Base-by-base conservation (phyloP, 2,113 vertebrate genomes). In the Leuciscus idus region DNA sequence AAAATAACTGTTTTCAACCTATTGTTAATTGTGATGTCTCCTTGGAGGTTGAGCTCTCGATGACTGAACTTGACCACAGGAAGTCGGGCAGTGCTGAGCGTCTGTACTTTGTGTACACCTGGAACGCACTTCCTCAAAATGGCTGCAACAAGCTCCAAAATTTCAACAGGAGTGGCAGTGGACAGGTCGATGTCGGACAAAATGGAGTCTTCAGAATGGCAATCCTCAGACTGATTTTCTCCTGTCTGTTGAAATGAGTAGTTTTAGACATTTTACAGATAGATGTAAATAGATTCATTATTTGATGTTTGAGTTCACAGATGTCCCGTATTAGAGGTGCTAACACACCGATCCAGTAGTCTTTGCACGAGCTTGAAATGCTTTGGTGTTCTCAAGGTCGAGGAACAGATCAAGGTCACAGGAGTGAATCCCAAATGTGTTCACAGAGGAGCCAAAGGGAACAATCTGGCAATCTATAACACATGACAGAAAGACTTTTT, bases 361-460 rank as follows among this genome's bases (percentile, higher is more conserved):
- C 77, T 87, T 91, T 4, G 89, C 81, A 2, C 79, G 92, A 0
- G 96, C 95, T 90, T 97, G 96, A 80, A 96, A 95, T 21, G 92
- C 92, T 84, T 96, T 96, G 39, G 96, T 94, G 78, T 96, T 94
- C 57, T 96, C 96, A 77, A 99, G 91, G 77, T 98, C 97, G 89
- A 99, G 90, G 86, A 97, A 96, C 74, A 99, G 94, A 92, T 99
- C 98, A 4, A 99, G 86, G 82, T 99, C 98, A 73, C 97, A 99
- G 81, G 95, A 96, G 21, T 95, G 97, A 84, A 96, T 88, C 0
- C 96, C 96, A 13, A 99, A 98, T 0, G 95, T 95, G 30, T 99
- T 99, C 83, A 97, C 91, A 0, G 97, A 97, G 5, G 98, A 98
- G 62, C 97, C 98, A 21, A 98, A 99, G 0, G 95, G 95, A 15